Evolutionary conservation across 2,113 vertebrate species (phyloP).

Genomic region (Erpornis zantholeuca): DNA sequence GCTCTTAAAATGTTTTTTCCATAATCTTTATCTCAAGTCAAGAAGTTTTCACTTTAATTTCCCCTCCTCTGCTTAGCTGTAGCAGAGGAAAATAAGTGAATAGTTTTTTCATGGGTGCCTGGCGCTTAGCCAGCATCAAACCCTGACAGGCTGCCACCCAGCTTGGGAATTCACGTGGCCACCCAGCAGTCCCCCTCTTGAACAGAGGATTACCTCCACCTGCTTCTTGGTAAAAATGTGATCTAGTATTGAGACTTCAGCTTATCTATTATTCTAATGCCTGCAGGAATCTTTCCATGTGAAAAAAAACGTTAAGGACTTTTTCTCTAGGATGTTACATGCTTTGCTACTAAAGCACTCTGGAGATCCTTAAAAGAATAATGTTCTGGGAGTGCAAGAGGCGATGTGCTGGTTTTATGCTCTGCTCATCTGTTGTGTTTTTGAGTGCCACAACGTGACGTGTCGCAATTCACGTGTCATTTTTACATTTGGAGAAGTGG

Average conservation of each 20-base stretch:
- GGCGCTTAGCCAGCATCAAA: not conserved
- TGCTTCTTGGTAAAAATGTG: not conserved
- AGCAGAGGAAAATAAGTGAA: not conserved
- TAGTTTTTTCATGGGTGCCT: not conserved
- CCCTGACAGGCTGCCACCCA: not conserved
- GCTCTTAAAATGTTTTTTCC: not conserved
- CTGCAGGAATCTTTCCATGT: not conserved
- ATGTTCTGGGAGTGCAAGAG: not conserved
- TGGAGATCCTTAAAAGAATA: not conserved
- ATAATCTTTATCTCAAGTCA: not conserved
- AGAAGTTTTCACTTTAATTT: not conserved
- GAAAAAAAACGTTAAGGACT: not conserved
- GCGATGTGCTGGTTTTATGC: fast-evolving
- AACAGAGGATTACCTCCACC: not conserved
- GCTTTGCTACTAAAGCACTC: not conserved
- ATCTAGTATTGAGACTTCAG: not conserved
- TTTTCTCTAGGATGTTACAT: not conserved
- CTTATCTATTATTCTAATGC: not conserved
- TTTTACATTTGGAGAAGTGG: not conserved
- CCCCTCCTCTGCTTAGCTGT: not conserved
- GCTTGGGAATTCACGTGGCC: not conserved
- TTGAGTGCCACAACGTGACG: not conserved
- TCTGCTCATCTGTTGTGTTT: not conserved
- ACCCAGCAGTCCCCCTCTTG: not conserved
- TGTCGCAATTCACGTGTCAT: not conserved